Evolutionary conservation across 2,113 vertebrate species (phyloP).

Genomic region (Rallus limicola): DNA sequence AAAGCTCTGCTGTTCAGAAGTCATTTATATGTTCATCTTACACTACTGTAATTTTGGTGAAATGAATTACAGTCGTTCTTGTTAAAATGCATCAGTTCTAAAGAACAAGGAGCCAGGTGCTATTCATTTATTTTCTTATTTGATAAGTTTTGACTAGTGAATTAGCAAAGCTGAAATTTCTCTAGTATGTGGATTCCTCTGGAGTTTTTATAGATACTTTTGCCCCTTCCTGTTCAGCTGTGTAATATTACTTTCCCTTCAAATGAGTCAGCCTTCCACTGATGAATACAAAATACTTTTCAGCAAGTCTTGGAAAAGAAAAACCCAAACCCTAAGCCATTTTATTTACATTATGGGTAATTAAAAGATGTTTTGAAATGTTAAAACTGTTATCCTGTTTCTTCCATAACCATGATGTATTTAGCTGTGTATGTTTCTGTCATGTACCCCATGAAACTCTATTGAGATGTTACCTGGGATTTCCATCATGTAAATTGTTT

Average conservation of each 20-base stretch:
- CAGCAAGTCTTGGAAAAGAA: neutral
- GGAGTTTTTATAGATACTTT: neutral
- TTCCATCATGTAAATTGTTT: neutral
- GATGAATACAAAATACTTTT: neutral
- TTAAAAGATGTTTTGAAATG: neutral
- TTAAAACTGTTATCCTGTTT: neutral
- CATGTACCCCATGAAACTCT: neutral
- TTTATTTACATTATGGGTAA: neutral
- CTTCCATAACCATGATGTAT: neutral
- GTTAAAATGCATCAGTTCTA: neutral
- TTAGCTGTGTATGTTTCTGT: neutral
- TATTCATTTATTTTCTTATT: neutral
- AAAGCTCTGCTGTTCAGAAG: neutral
- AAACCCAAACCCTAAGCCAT: neutral
- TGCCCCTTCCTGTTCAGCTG: neutral
- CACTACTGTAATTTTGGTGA: neutral
- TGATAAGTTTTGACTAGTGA: neutral
- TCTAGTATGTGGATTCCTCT: neutral
- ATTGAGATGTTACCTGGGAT: neutral
- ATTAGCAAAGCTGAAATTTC: neutral
- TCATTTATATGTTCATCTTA: neutral
- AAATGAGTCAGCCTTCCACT: neutral
- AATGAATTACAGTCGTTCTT: neutral
- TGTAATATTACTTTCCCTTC: neutral
- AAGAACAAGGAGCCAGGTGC: neutral